Percentiles rank a stretch among this genome's conserved stretches.
phyloP scores from a whole-genome alignment of 2,888 invertebrate species.

The Eristalis intricaria region DNA sequence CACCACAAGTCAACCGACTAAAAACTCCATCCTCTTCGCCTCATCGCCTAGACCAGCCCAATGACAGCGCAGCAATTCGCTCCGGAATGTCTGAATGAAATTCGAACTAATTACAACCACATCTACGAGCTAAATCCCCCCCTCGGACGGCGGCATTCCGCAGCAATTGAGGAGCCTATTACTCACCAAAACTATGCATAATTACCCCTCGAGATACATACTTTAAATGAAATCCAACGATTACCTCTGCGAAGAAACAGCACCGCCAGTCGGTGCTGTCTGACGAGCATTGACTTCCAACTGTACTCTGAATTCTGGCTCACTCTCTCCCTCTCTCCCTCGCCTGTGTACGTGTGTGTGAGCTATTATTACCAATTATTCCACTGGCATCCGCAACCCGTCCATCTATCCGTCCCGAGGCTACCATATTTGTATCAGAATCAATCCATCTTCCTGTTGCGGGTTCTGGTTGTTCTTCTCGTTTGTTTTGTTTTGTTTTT shows the following conservation, averaged over 20 bases:
- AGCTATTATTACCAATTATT: slow-evolving; percentile 48
- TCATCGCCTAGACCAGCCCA: neutral
- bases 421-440: slow-evolving; percentile 50
- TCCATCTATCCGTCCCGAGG: slow-evolving; percentile 7
- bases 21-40: neutral
- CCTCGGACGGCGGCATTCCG: too few species aligned
- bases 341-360: slow-evolving; percentile 2
- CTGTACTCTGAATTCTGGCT: slow-evolving; percentile 27
- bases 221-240: slow-evolving; percentile 29
- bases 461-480: neutral
- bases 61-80: neutral
- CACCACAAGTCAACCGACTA: too few species aligned
- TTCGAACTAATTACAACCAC: neutral
- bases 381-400: slow-evolving; percentile 37
- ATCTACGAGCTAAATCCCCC: neutral
- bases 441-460: slow-evolving; percentile 51
- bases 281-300: slow-evolving; percentile 19
- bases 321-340: neutral
- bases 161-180: slow-evolving; percentile 5
- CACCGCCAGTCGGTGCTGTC: neutral
- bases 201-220: slow-evolving; percentile 39
- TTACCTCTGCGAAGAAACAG: slow-evolving; percentile 4
- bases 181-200: slow-evolving; percentile 11
- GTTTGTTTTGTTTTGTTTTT: neutral
- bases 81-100: neutral